Base-by-base conservation (phyloP, 1,140 invertebrate species). In the Atta texana region DNA sequence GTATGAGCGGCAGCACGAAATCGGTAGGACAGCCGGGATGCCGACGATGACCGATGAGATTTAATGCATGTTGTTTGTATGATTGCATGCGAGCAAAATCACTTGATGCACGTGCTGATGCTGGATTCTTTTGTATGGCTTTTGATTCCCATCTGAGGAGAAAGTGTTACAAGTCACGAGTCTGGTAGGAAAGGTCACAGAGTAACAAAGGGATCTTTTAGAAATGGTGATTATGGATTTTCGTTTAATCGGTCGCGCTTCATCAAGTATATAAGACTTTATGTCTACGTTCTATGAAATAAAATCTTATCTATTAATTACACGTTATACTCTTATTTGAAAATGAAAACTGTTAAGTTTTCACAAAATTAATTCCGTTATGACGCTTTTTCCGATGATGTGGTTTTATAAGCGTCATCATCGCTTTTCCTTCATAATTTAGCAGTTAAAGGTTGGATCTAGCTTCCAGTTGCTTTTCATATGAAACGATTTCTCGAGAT, bases 1-100 rank as follows among this genome's bases (percentile, higher is more conserved):
- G 84, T 85, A 10, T 53, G 72, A 44, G 66, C 82, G 80, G 63
- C 18, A 80, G 84, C 88, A 89, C 88, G 88, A 89, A 87, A 89
- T 89, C 76, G 84, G 53, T 89, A n/a, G 69, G 76, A 71, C 71
- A 63, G 78, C 31, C 68, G 75, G 86, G 75, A 2, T 31, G 31
- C 59, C 66, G 78, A 24, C 34, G 34, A 82, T 44, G 53, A 59
- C 34, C 34, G 49, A 31, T 49, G 10, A 74, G 28, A 74, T 75
- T 59, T 61, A 31, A 34, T 81, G 51, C 55, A 49, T 44, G 69
- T 2, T 75, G 53, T 49, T 39, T 55, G 51, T 34, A 57, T 34
- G 28, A 51, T 31, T 84, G 55, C 49, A 61, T 84, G 80, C 69
- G 34, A 57, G 55, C 21, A 31, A 75, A 31, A 21, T 21, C n/a